A percentile compares a stretch with the other conserved stretches of the same genome.
Evolutionary conservation across 2,888 invertebrate species (phyloP).

Genomic region (Clunio marinus): DNA sequence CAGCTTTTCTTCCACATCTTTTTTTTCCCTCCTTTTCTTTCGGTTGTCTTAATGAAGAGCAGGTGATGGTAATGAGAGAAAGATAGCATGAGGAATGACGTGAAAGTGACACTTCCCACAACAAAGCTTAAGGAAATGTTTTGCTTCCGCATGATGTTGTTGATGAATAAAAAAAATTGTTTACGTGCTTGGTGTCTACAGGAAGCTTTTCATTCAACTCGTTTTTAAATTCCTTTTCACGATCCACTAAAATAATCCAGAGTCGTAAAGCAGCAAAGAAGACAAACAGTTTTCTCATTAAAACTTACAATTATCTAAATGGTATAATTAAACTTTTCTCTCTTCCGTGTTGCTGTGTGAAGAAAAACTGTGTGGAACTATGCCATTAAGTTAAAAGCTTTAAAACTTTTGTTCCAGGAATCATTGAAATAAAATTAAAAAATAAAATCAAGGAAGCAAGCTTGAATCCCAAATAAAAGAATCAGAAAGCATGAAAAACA

Average conservation of each 20-base stretch:
- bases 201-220: slow-evolving; percentile 1
- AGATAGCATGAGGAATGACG: background rate
- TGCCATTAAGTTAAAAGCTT: background rate
- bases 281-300: slow-evolving; percentile 5
- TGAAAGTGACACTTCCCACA: slow-evolving; percentile 7
- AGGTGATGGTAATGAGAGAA: slow-evolving; percentile 11
- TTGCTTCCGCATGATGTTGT: background rate
- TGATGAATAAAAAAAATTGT: background rate
- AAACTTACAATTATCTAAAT: slow-evolving; percentile 28
- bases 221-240: slow-evolving; percentile 10
- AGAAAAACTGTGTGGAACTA: slow-evolving; percentile 11
- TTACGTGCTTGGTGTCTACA: background rate
- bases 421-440: background rate
- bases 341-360: background rate
- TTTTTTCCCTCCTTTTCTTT: background rate
- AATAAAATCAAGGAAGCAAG: no score
- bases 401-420: slow-evolving; percentile 9
- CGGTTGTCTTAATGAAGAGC: background rate
- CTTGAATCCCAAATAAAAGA: background rate
- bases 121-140: background rate
- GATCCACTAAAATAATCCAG: background rate
- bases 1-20: background rate
- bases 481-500: slow-evolving; percentile 11
- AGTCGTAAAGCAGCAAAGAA: background rate
- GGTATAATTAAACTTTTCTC: slow-evolving; percentile 22